These are phyloP conservation scores for Synanthedon vespiformis DNA, from an alignment of 2,888 invertebrate species.

Conservation along the genomic window DNA sequence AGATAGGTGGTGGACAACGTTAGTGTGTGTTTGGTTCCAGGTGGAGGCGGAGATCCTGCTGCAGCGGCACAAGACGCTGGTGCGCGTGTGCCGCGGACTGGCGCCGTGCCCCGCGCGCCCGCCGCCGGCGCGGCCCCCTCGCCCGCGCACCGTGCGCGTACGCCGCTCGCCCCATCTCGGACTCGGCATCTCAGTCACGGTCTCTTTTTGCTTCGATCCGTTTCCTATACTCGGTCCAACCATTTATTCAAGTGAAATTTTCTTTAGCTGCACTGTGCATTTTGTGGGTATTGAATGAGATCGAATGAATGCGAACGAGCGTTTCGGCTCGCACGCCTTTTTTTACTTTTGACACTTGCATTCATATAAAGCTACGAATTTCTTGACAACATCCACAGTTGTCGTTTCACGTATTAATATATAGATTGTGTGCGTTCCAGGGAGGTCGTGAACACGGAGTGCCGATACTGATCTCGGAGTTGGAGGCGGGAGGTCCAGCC, in stretches of 20 bases:
- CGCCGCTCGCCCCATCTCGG: slow-evolving; percentile 81
- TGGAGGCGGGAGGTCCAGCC: slow-evolving; percentile 83
- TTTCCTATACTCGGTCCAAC: too few relatives aligned
- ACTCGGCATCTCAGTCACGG: slow-evolving; percentile 87
- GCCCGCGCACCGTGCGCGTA: slow-evolving; percentile 74
- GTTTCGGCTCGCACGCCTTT: too few relatives aligned
- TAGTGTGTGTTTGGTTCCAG: slow-evolving; percentile 45
- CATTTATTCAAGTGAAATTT: too few relatives aligned
- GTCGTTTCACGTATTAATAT: background rate
- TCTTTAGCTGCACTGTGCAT: too few relatives aligned
- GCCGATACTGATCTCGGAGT: slow-evolving; percentile 86
- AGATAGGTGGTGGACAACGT: slow-evolving; percentile 23
- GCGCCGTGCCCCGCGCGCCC: slow-evolving; percentile 24
- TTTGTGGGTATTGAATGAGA: too few relatives aligned
- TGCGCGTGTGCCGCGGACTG: slow-evolving; percentile 66
- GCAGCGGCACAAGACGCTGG: slow-evolving; percentile 86
- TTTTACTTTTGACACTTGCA: too few relatives aligned
- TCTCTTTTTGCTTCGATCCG: slow-evolving; percentile 25
- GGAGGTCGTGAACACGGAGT: slow-evolving; percentile 90
- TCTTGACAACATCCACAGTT: too few relatives aligned
- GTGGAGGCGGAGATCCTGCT: slow-evolving; percentile 88
- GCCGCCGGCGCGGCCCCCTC: slow-evolving; percentile 39
- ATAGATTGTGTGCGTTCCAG: slow-evolving; percentile 43
- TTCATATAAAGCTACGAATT: too few relatives aligned
- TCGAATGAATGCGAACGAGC: too few relatives aligned